Base-by-base conservation (phyloP, 2,797 vertebrate genomes). In the Avahi laniger region DNA sequence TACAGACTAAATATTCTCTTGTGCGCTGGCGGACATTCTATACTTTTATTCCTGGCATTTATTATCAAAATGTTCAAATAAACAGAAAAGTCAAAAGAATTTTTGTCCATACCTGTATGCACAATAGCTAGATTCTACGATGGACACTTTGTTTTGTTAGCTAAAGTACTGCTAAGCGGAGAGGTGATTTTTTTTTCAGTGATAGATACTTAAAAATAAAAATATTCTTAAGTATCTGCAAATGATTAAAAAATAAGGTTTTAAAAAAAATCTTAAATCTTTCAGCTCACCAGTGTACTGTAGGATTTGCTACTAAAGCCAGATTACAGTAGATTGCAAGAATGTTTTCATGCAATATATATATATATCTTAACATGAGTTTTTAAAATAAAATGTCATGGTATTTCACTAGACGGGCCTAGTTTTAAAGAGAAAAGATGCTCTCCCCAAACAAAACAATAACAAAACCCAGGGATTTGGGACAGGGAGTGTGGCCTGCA, bases 1-100 rank as follows among this genome's bases (percentile, higher is more conserved):
- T 73, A 84, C 13, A 82, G 81, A 76, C 33, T 15, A 41, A 90
- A 81, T 86, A 79, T 52, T 78, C 91, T 91, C 89, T 93, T 73
- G 15, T 43, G 50, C 57, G 59, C 73, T 54, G 28, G 35, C 22
- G n/a, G 94, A 75, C 35, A 41, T 61, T 33, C 67, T 73, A 22
- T 46, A 30, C 15, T 78, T 91, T 76, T 22, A 10, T 73, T 67
- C 61, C 50, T 41, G 46, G 81, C 24, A 7, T n/a, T 38, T 57
- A 90, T 82, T 82, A 79, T 35, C 65, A 35, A 95, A 75, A 67
- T 18, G 28, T 82, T 86, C 63, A 50, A 41, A 73, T 12, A 54
- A 69, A 61, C 20, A 78, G 86, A 87, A 69, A 92, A 28, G 50
- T 13, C 0, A 61, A 33, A 69, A 82, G 75, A 63, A 41, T 70